Evolutionary conservation across 2,888 invertebrate genomes (phyloP).

Genomic region (Limnephilus lunatus): DNA sequence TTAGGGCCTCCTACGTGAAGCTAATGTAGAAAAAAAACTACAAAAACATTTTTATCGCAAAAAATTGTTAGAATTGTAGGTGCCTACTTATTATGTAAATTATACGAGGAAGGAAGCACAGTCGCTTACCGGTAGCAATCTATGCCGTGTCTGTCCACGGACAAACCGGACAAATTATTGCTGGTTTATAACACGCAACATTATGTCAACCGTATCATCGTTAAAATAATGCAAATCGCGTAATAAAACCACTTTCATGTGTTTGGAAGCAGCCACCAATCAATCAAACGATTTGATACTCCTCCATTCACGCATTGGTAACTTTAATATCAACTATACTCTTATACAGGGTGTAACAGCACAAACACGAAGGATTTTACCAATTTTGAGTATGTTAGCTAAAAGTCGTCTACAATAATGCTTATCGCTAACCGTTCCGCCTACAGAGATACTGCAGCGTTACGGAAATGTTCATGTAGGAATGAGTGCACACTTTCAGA

Average conservation of each 20-base stretch:
- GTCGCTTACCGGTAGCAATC: background rate
- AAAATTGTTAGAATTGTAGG: no score
- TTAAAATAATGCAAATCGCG: background rate
- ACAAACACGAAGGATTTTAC: no score
- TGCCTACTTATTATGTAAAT: background rate
- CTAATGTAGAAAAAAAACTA: no score
- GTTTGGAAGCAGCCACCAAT: background rate
- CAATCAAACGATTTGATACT: background rate
- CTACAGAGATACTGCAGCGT: no score
- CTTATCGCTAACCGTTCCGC: no score
- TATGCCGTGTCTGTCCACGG: background rate
- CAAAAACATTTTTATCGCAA: no score
- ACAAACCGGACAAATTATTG: background rate
- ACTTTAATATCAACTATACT: background rate
- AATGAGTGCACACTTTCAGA: no score
- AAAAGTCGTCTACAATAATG: no score
- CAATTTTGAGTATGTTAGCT: no score
- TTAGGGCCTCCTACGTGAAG: no score
- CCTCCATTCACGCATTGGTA: background rate
- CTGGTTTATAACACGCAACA: background rate
- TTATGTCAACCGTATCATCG: slow-evolving; percentile 2
- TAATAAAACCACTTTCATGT: background rate
- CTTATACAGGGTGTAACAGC: no score
- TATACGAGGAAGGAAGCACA: background rate
- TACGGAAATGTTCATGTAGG: no score